Percentiles rank a stretch among this genome's conserved stretches.
phyloP scores from a whole-genome alignment of 2,113 vertebrate species.

The Rhinolophus sinicus region DNA sequence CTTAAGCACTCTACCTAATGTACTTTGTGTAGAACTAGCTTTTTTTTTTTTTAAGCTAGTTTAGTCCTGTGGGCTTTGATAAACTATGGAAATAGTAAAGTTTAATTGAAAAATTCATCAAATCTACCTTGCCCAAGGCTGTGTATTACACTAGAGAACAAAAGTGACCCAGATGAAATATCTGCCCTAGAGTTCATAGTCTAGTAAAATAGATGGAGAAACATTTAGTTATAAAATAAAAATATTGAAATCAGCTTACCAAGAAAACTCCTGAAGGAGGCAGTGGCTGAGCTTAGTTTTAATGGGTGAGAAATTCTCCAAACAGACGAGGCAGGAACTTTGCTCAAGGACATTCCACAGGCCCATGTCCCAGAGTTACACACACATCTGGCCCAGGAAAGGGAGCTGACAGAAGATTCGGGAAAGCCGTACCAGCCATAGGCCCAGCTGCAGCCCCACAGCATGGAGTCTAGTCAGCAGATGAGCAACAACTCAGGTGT shows the following conservation, averaged over 20 bases:
- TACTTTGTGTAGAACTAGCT: background rate
- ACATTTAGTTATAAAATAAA: background rate
- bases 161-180: background rate
- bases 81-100: background rate
- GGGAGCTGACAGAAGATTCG: background rate
- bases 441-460: background rate
- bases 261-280: background rate
- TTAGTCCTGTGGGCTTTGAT: background rate
- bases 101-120: background rate
- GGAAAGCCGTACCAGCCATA: background rate
- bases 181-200: background rate
- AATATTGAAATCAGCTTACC: background rate
- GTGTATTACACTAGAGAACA: background rate
- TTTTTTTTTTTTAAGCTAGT: background rate
- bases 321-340: background rate
- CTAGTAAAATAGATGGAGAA: background rate
- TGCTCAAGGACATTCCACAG: background rate
- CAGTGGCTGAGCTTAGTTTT: background rate
- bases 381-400: background rate
- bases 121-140: background rate
- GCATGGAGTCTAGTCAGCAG: background rate
- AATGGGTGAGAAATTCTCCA: background rate
- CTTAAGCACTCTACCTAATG: background rate
- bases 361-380: background rate
- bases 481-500: rapidly evolving